A percentile compares a stretch with the other conserved stretches of the same genome.
phyloP scores from a whole-genome alignment of 2,888 invertebrate species.

The Uloborus plumipes region DNA sequence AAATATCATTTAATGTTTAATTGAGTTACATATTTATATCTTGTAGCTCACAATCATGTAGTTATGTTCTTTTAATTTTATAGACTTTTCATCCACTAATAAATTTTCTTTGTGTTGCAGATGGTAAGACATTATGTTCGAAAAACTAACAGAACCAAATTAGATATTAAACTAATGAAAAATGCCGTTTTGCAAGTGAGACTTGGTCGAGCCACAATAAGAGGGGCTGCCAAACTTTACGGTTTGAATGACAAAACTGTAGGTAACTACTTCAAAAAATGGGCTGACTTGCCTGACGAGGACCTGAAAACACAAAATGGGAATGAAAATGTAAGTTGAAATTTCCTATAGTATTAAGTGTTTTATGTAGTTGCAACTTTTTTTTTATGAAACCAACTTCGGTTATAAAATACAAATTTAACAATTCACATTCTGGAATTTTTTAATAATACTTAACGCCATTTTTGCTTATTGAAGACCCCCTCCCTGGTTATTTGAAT shows the following conservation, averaged over 20 bases:
- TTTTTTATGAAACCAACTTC: too few species aligned
- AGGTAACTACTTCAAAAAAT: not conserved
- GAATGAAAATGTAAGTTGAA: constrained; percentile 3
- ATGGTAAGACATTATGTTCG: not conserved
- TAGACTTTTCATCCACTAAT: too few species aligned
- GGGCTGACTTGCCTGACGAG: not conserved
- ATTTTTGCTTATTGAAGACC: not conserved
- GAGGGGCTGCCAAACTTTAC: constrained; percentile 1
- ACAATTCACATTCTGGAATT: not conserved
- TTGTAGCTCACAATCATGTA: too few species aligned
- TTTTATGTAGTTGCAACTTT: not conserved
- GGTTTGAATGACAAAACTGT: not conserved
- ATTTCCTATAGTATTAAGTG: not conserved
- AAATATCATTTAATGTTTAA: too few species aligned
- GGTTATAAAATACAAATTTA: too few species aligned
- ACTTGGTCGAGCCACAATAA: not conserved
- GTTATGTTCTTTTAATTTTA: too few species aligned
- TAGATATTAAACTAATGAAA: constrained; percentile 1
- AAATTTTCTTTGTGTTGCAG: not conserved
- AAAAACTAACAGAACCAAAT: not conserved
- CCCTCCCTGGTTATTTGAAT: too few species aligned
- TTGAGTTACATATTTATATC: too few species aligned
- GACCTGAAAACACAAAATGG: not conserved
- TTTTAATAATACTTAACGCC: not conserved
- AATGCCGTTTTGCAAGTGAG: constrained; percentile 13